Percentiles rank a stretch among this genome's conserved stretches.
phyloP scores from a whole-genome alignment of 2,113 vertebrate genomes.

The Bufo bufo region DNA sequence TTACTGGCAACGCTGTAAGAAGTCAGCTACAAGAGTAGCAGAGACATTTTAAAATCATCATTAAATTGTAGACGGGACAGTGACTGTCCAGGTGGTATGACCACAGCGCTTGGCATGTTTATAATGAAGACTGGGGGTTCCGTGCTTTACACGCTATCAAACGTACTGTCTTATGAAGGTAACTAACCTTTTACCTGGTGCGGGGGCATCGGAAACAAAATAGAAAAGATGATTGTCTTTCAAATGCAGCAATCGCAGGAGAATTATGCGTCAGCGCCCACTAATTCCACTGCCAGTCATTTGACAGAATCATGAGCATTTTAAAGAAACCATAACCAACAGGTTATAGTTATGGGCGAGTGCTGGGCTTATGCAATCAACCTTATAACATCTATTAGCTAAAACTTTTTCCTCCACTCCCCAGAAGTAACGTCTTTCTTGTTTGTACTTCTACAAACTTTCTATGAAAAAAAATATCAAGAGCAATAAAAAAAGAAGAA shows the following conservation, averaged over 20 bases:
- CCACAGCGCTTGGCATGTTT: conserved; percentile 60
- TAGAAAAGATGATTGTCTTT: conserved; percentile 55
- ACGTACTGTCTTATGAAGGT: conserved; percentile 25
- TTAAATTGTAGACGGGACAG: conserved; percentile 63
- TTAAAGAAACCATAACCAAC: conserved; percentile 42
- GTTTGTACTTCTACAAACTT: conserved; percentile 8
- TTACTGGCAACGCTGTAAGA: conserved; percentile 66
- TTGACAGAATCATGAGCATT: conserved; percentile 53
- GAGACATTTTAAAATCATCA: conserved; percentile 70
- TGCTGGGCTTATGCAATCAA: conserved; percentile 23
- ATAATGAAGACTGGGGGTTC: conserved; percentile 44
- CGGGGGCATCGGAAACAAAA: conserved; percentile 48
- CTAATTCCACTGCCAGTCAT: conserved; percentile 55
- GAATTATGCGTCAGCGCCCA: conserved; percentile 56
- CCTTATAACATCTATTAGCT: conserved; percentile 29
- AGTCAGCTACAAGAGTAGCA: conserved; percentile 68
- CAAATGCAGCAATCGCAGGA: conserved; percentile 50
- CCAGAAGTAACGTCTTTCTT: neutral
- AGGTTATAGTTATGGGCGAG: conserved; percentile 29
- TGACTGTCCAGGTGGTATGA: conserved; percentile 63
- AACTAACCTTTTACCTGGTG: conserved; percentile 55
- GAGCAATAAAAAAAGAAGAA: neutral
- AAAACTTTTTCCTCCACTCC: conserved; percentile 9
- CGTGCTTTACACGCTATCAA: conserved; percentile 9
- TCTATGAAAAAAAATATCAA: neutral